These are phyloP conservation scores for Corythornis madagascariensis DNA, from an alignment of 2,113 vertebrate genomes.

Conservation along the genomic window DNA sequence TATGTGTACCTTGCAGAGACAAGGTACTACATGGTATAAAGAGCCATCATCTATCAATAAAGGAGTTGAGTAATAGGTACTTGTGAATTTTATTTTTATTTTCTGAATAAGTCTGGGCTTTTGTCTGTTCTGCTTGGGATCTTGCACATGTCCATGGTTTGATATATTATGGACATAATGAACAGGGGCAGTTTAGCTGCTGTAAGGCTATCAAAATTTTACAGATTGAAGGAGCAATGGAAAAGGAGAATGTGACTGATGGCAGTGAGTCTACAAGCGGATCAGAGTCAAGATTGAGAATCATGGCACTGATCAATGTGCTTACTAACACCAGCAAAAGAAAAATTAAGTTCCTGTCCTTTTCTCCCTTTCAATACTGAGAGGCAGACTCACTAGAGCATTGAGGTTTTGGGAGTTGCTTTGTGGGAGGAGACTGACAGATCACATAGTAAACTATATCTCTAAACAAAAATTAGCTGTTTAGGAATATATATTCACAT, in stretches of 20 bases:
- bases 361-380: not conserved
- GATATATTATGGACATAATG: not conserved
- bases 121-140: not conserved
- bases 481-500: not conserved
- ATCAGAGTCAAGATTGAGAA: not conserved
- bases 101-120: not conserved
- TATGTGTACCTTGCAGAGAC: not conserved
- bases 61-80: not conserved
- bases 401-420: not conserved
- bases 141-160: fast-evolving
- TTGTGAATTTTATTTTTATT: not conserved
- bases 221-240: not conserved
- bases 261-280: not conserved
- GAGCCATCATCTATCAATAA: not conserved
- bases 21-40: not conserved
- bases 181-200: not conserved
- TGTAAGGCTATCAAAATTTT: not conserved
- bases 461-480: not conserved
- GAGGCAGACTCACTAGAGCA: not conserved
- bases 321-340: not conserved
- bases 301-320: not conserved
- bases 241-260: not conserved
- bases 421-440: not conserved
- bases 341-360: not conserved
- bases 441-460: not conserved